Percentiles rank a stretch among this genome's conserved stretches.
These are phyloP conservation scores for Ascaphus truei DNA, from an alignment of 2,113 vertebrate genomes.

Conservation along the genomic window DNA sequence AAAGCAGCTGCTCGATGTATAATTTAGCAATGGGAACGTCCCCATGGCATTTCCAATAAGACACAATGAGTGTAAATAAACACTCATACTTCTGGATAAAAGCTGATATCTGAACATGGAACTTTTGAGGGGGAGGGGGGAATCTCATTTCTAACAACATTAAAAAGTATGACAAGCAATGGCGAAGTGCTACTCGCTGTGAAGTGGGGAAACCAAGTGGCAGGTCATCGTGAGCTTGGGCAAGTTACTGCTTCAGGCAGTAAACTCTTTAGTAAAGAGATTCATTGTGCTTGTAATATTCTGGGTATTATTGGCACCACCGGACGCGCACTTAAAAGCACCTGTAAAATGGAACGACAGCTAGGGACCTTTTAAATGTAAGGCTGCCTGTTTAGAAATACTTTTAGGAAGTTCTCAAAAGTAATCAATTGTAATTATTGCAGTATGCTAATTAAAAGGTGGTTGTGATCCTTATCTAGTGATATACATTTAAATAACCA, in stretches of 20 bases:
- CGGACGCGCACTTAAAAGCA: neutral
- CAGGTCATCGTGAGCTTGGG: neutral
- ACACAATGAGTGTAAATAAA: too few species aligned
- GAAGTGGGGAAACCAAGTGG: neutral
- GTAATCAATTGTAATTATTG: too few species aligned
- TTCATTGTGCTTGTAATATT: neutral
- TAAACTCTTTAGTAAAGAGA: slow-evolving; percentile 7
- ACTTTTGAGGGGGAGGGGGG: too few species aligned
- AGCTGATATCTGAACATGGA: too few species aligned
- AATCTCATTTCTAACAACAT: too few species aligned
- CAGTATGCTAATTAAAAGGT: too few species aligned
- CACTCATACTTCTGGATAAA: too few species aligned
- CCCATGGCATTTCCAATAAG: too few species aligned
- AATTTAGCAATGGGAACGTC: neutral
- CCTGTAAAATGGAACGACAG: neutral
- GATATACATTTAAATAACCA: too few species aligned
- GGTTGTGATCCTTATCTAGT: too few species aligned
- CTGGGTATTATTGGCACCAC: neutral
- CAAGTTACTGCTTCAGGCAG: neutral
- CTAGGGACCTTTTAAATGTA: neutral
- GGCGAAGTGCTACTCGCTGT: too few species aligned
- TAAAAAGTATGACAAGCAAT: too few species aligned
- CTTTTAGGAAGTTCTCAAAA: neutral
- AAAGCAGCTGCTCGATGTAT: neutral
- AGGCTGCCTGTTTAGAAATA: neutral